Base-by-base conservation (phyloP, 1,140 invertebrate genomes). In the Aethina tumida region DNA sequence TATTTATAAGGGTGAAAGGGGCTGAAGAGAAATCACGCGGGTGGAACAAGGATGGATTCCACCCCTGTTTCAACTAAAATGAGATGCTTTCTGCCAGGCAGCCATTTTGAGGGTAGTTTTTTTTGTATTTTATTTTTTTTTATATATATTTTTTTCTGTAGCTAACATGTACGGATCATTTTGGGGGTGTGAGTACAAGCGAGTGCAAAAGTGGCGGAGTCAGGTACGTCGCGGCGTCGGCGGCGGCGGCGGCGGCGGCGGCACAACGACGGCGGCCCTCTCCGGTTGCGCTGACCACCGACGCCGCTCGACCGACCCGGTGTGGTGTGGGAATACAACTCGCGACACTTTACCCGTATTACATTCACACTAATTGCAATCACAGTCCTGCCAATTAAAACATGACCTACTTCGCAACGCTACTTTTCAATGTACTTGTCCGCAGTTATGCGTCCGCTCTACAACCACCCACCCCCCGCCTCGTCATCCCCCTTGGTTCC, bases 21-120 rank as follows among this genome's bases (percentile, higher is more conserved):
- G 55, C 51, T 49, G 55, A 50, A 54, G 57, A 55, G 54, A 59
- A 60, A 60, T 61, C 53, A 55, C 52, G 53, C 59, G 55, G 49
- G 57, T 56, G 58, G 56, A 52, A 61, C 55, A 61, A 59, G 56
- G 59, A 61, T 51, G 41, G 56, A 45, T 53, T 52, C 58, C 43
- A 56, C 52, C 56, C 56, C 58, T 55, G 55, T 60, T 60, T 59
- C 56, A 49, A 47, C 52, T 61, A 57, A 59, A 61, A 61, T 60
- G 59, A 61, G 59, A 61, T 61, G 59, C 59, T 61, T 61, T 58
- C 59, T 59, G 56, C 55, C 49, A 60, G 59, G 59, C 58, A 60
- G 59, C 59, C 59, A 62, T 62, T 62, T 62, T 62, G 59, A 60
- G 59, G 59, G 59, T 62, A 56, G 56, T 56, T 56, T 57, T 58